A percentile compares a stretch with the other conserved stretches of the same genome.
phyloP scores from a whole-genome alignment of 2,888 invertebrate genomes.

The Andrena minutula region DNA sequence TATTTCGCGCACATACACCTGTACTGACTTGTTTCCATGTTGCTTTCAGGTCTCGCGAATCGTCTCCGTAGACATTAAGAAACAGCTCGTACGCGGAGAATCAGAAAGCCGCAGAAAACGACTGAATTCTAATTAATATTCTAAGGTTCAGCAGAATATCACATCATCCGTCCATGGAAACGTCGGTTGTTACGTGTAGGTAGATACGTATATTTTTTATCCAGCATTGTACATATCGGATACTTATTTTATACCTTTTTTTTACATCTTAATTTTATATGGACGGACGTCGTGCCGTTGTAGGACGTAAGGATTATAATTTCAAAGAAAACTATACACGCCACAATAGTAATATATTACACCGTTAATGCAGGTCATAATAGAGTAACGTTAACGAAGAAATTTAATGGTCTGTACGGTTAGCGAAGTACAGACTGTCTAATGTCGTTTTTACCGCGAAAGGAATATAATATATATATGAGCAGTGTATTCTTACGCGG shows the following conservation, averaged over 20 bases:
- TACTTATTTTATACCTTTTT: slow-evolving; percentile 51
- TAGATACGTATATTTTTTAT: slow-evolving; percentile 49
- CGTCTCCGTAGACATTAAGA: neutral
- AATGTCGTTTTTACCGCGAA: slow-evolving; percentile 14
- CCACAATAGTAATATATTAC: slow-evolving; percentile 43
- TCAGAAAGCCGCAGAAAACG: slow-evolving; percentile 5
- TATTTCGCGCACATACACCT: no score
- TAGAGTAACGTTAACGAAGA: neutral
- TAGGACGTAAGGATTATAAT: slow-evolving; percentile 21
- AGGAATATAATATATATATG: slow-evolving; percentile 11
- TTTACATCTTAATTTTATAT: slow-evolving; percentile 18
- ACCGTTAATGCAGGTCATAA: neutral
- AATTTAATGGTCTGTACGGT: slow-evolving; percentile 3
- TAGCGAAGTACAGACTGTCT: slow-evolving; percentile 9
- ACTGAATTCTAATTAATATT: slow-evolving; percentile 39
- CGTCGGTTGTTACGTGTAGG: slow-evolving; percentile 52
- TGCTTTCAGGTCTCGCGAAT: no score
- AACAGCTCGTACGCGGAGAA: neutral
- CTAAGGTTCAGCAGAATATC: slow-evolving; percentile 27
- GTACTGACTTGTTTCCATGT: neutral
- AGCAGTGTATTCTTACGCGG: slow-evolving; percentile 33
- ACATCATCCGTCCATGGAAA: slow-evolving; percentile 67
- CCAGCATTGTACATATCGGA: slow-evolving; percentile 55
- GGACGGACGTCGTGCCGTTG: slow-evolving; percentile 4
- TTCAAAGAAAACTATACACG: neutral